Percentiles rank a stretch among this genome's conserved stretches.
phyloP scores from a whole-genome alignment of 2,797 vertebrate genomes.

The Galagoides demidoff region DNA sequence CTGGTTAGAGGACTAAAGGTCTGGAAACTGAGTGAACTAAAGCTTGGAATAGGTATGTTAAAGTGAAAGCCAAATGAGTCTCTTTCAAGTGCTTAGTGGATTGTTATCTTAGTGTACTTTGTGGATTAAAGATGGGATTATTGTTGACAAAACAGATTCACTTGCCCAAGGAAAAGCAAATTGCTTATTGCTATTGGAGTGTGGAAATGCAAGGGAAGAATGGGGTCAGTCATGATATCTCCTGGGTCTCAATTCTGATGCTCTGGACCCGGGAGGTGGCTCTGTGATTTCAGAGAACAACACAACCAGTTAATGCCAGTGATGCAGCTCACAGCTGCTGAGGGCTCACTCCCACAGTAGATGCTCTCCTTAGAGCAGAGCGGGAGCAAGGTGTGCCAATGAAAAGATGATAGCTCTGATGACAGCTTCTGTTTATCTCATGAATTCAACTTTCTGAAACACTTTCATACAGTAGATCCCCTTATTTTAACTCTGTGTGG shows the following conservation, averaged over 20 bases:
- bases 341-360: neutral
- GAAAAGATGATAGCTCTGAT: neutral
- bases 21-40: conserved; percentile 5
- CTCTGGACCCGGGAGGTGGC: too few relatives aligned
- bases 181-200: neutral
- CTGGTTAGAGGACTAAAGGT: neutral
- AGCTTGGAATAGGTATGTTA: neutral
- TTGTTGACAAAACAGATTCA: neutral
- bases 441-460: neutral
- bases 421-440: neutral
- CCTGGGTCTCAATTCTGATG: neutral
- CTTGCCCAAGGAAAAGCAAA: neutral
- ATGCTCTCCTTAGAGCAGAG: neutral
- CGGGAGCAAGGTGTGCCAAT: neutral
- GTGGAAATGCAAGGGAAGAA: neutral
- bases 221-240: neutral
- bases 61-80: neutral
- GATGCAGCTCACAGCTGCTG: neutral
- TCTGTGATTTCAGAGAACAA: neutral
- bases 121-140: neutral
- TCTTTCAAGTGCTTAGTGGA: neutral
- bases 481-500: neutral
- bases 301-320: neutral
- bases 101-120: neutral
- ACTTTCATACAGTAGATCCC: neutral